A percentile compares a stretch with the other conserved stretches of the same genome.
Evolutionary conservation across 2,888 invertebrate species (phyloP).

Genomic region (Phortica magna): DNA sequence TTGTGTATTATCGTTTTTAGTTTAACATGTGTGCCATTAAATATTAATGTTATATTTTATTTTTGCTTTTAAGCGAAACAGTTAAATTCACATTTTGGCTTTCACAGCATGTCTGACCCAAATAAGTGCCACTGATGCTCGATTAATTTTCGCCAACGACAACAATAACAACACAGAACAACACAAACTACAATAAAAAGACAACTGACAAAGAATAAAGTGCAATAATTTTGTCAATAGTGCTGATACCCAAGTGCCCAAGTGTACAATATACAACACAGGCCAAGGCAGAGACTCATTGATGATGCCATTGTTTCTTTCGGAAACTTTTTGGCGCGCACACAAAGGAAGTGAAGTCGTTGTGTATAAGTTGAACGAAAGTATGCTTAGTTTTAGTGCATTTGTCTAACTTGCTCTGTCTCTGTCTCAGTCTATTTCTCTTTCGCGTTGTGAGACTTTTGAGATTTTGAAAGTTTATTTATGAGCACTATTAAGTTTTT

Average conservation of each 20-base stretch:
- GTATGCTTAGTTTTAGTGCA: constrained; percentile 60
- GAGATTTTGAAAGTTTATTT: constrained; percentile 64
- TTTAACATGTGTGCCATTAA: not conserved
- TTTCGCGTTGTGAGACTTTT: constrained; percentile 11
- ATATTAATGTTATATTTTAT: not conserved
- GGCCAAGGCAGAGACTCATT: constrained; percentile 51
- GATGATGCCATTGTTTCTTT: not conserved
- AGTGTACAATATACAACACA: constrained; percentile 54
- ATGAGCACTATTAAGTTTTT: constrained; percentile 50
- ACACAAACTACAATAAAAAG: not conserved
- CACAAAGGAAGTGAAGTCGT: constrained; percentile 66
- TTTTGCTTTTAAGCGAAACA: not conserved
- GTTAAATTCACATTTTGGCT: constrained; percentile 14
- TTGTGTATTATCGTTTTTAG: not conserved
- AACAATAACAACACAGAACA: constrained; percentile 18
- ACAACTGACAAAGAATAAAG: constrained; percentile 21
- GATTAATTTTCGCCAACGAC: constrained; percentile 26
- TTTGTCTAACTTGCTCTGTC: too few species aligned
- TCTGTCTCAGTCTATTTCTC: not conserved
- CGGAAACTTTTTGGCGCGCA: constrained; percentile 47
- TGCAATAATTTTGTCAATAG: constrained; percentile 28
- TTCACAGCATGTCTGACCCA: constrained; percentile 22
- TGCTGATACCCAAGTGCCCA: constrained; percentile 49
- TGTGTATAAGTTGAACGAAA: constrained; percentile 55
- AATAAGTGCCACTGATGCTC: constrained; percentile 16